Percentiles rank a stretch among this genome's conserved stretches.
These are phyloP conservation scores for Ammodytes marinus DNA, from an alignment of 2,113 vertebrate genomes.

Conservation along the genomic window DNA sequence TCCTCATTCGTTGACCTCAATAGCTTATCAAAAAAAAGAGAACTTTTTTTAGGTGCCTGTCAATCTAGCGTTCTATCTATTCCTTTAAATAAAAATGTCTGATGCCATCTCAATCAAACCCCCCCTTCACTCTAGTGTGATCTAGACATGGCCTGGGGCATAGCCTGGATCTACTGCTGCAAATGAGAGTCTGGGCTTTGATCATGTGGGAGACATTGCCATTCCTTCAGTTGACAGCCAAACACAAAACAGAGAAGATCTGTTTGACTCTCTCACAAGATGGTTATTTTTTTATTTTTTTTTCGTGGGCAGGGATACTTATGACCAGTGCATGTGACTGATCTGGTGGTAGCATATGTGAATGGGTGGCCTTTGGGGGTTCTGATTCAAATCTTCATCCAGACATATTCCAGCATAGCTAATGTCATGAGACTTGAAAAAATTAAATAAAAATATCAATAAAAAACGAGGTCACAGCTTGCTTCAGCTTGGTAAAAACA, in stretches of 20 bases:
- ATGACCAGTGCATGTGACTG: constrained; percentile 59
- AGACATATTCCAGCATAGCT: constrained; percentile 39
- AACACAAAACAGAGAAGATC: constrained; percentile 66
- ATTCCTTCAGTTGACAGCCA: constrained; percentile 52
- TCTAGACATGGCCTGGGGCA: constrained; percentile 60
- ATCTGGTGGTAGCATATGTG: constrained; percentile 27
- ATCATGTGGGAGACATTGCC: constrained; percentile 45
- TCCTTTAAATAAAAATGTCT: constrained; percentile 27
- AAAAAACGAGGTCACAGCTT: constrained; percentile 30
- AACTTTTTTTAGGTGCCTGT: constrained; percentile 31
- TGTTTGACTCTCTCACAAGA: constrained; percentile 65
- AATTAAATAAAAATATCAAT: not conserved
- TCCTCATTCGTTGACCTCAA: constrained; percentile 75
- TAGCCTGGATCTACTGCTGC: constrained; percentile 17
- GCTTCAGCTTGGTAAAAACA: not conserved
- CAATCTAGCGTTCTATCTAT: constrained; percentile 20
- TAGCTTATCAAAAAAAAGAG: constrained; percentile 54
- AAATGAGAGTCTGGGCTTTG: constrained; percentile 13
- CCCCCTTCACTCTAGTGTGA: constrained; percentile 49
- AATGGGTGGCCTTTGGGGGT: constrained; percentile 44
- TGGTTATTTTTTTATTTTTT: constrained; percentile 30
- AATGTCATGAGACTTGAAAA: constrained; percentile 19
- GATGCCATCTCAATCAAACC: constrained; percentile 23
- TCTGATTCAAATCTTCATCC: constrained; percentile 42
- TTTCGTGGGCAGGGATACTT: constrained; percentile 37